Evolutionary conservation across 2,888 invertebrate genomes (phyloP).

Genomic region (Troilus luridus): DNA sequence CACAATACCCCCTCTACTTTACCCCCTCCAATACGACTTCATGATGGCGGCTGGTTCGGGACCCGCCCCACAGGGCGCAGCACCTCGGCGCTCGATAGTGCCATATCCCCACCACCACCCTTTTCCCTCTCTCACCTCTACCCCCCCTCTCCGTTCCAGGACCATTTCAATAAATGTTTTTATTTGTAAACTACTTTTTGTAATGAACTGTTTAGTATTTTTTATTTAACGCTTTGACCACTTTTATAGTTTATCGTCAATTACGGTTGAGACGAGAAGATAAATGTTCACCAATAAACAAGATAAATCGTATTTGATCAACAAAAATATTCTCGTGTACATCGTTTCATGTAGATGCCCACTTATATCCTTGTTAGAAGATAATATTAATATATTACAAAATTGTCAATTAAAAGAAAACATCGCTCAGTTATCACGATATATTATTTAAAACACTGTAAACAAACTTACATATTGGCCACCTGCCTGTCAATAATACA

Average conservation of each 20-base stretch:
- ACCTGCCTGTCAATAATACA: no score
- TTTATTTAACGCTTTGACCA: background rate
- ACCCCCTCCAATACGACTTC: background rate
- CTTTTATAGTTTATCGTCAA: background rate
- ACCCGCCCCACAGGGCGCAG: slow-evolving; percentile 55
- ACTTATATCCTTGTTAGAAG: background rate
- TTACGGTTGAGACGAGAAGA: background rate
- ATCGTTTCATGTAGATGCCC: background rate
- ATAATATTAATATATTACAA: background rate
- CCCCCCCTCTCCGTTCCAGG: background rate
- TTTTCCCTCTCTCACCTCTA: background rate
- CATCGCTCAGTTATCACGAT: background rate
- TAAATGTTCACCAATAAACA: background rate
- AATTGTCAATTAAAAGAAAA: background rate
- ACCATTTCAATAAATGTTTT: slow-evolving; percentile 21
- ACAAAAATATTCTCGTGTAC: background rate
- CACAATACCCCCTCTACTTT: slow-evolving; percentile 6
- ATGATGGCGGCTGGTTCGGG: slow-evolving; percentile 61
- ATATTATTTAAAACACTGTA: no score
- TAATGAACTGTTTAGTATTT: background rate
- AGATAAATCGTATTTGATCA: background rate
- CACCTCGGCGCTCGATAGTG: slow-evolving; percentile 57
- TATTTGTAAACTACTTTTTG: slow-evolving; percentile 22
- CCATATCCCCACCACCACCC: background rate
- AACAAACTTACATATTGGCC: no score